A percentile compares a stretch with the other conserved stretches of the same genome.
Evolutionary conservation across 2,888 invertebrate genomes (phyloP).

Genomic region (Calliopum simillimum): DNA sequence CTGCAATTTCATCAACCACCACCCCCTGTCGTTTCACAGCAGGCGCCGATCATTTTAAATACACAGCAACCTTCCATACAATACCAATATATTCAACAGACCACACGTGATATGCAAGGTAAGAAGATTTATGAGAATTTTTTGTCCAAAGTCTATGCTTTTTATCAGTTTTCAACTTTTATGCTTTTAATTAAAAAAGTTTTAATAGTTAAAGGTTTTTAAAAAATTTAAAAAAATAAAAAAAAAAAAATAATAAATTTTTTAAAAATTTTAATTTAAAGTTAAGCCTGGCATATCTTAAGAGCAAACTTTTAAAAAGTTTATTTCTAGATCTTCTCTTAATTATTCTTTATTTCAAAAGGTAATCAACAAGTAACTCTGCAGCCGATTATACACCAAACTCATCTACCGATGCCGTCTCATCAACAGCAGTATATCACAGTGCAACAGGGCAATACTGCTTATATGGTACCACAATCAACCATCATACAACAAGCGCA

Average conservation of each 20-base stretch:
- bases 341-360: constrained; percentile 25
- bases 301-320: no score
- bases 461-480: constrained; percentile 53
- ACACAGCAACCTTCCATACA: constrained; percentile 45
- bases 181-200: no score
- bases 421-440: constrained; percentile 51
- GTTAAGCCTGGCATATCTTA: no score
- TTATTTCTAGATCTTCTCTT: neutral
- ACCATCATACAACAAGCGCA: constrained; percentile 49
- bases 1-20: constrained; percentile 21
- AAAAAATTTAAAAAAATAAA: no score
- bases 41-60: constrained; percentile 43
- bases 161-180: no score
- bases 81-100: constrained; percentile 47
- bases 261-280: no score
- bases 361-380: constrained; percentile 37
- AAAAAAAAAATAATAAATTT: no score
- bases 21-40: neutral
- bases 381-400: constrained; percentile 42
- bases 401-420: constrained; percentile 42
- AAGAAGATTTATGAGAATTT: neutral
- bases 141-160: no score
- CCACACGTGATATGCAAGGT: constrained; percentile 43
- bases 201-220: no score
- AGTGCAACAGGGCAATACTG: constrained; percentile 50